Evolutionary conservation across 1,140 invertebrate genomes (phyloP).

Genomic region (Himalopsyche phryganea): DNA sequence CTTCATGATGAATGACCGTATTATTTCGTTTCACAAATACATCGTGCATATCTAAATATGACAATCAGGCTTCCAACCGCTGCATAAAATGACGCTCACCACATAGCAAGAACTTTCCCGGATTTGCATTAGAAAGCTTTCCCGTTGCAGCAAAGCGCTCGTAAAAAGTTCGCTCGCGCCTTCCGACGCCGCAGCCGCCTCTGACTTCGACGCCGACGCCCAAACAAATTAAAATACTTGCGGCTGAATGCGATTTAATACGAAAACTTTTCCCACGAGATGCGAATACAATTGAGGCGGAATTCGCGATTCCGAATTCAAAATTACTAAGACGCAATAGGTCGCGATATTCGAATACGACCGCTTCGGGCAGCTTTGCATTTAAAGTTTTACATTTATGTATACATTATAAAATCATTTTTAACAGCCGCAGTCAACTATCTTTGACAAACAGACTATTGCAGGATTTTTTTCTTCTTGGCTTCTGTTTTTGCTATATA

Average conservation of each 20-base stretch:
- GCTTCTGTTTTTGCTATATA: no score
- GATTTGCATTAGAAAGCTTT: constrained; percentile 30
- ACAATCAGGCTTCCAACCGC: no score
- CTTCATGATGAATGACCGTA: no score
- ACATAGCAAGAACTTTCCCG: constrained; percentile 3
- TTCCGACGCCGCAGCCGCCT: constrained; percentile 10
- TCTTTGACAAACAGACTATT: no score
- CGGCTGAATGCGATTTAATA: constrained; percentile 28
- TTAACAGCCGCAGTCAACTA: no score
- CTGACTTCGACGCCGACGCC: constrained; percentile 7
- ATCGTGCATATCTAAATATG: no score
- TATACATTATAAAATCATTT: no score
- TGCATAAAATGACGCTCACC: no score
- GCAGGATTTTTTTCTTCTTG: no score
- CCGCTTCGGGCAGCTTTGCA: neutral
- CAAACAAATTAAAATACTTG: constrained; percentile 31
- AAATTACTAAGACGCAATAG: neutral
- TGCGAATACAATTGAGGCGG: constrained; percentile 9
- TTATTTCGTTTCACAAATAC: no score
- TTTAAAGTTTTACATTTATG: no score
- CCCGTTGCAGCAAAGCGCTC: constrained; percentile 12
- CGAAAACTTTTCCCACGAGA: constrained; percentile 14
- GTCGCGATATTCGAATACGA: neutral
- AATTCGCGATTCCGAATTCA: neutral
- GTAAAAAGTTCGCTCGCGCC: constrained; percentile 22